phyloP scores from a whole-genome alignment of 1,140 invertebrate species.

The Drosophila elegans region DNA sequence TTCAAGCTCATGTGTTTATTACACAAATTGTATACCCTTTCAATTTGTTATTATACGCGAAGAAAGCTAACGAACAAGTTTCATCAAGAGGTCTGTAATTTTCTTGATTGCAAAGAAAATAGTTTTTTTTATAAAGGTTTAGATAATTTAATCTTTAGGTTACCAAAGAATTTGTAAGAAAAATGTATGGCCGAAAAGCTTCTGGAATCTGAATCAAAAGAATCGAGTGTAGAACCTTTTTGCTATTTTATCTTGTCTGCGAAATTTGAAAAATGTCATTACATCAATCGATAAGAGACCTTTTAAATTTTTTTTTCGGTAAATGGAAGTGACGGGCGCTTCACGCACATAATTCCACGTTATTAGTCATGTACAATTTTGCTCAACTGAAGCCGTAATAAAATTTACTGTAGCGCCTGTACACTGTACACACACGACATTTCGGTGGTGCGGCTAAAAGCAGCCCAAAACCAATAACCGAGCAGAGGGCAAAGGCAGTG shows the following conservation, averaged over 20 bases:
- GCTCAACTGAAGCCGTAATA: slow-evolving; percentile 65
- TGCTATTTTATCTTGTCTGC: neutral
- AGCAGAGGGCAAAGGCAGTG: slow-evolving; percentile 6
- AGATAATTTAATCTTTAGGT: too few relatives aligned
- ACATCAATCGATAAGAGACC: slow-evolving; percentile 17
- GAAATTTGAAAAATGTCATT: neutral
- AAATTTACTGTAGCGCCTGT: slow-evolving; percentile 55
- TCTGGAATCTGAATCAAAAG: neutral
- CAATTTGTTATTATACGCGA: neutral
- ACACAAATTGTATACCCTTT: slow-evolving; percentile 4
- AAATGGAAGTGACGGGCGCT: slow-evolving; percentile 44
- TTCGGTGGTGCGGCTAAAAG: slow-evolving; percentile 24
- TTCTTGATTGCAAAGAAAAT: neutral
- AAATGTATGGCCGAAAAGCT: neutral
- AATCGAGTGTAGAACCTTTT: neutral
- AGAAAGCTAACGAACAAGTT: neutral
- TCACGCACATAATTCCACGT: slow-evolving; percentile 52
- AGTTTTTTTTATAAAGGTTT: neutral
- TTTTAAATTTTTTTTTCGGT: slow-evolving; percentile 39
- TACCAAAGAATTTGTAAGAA: neutral
- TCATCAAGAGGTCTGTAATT: too few relatives aligned
- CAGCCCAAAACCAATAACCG: slow-evolving; percentile 42
- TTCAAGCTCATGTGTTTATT: neutral
- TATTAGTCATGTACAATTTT: slow-evolving; percentile 79
- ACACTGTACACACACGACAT: slow-evolving; percentile 19